Conservation (phyloP, 2,113 vertebrate genomes). For the Sapajus apella region DNA sequence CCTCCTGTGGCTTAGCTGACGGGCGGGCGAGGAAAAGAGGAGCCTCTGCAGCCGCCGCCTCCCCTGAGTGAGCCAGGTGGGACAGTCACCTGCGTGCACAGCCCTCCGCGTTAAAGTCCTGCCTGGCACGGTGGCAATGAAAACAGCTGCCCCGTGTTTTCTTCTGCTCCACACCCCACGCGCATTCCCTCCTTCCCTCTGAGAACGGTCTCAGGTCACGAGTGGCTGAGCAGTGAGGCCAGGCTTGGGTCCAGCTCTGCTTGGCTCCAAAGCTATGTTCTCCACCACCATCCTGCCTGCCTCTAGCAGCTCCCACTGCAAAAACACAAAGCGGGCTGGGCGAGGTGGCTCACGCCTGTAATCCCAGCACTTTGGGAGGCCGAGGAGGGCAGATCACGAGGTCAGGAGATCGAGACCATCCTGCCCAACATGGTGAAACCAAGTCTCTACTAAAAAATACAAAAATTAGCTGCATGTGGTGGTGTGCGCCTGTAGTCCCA, state of each 20-base stretch:
- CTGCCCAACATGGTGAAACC: too few species aligned
- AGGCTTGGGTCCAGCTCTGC: neutral
- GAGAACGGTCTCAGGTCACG: accelerated
- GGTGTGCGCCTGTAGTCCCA: too few species aligned
- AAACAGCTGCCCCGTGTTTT: accelerated
- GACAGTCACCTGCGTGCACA: too few species aligned
- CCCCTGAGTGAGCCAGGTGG: neutral
- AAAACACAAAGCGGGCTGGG: neutral
- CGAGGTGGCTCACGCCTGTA: too few species aligned
- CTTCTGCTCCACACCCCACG: accelerated
- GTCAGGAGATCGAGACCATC: too few species aligned
- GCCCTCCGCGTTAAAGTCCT: accelerated
- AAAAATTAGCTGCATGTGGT: too few species aligned
- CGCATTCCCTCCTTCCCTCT: accelerated
- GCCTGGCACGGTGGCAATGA: accelerated
- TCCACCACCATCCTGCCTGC: neutral
- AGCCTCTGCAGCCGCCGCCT: accelerated
- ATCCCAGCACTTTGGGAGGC: too few species aligned
- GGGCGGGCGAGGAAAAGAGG: accelerated
- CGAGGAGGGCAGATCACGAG: too few species aligned
- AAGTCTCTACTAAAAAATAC: too few species aligned
- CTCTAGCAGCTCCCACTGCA: neutral
- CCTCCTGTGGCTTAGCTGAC: accelerated
- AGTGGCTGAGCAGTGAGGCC: accelerated
- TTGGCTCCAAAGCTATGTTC: neutral